These are phyloP conservation scores for Nasonia giraulti DNA, from an alignment of 1,140 invertebrate species.

Conservation along the genomic window DNA sequence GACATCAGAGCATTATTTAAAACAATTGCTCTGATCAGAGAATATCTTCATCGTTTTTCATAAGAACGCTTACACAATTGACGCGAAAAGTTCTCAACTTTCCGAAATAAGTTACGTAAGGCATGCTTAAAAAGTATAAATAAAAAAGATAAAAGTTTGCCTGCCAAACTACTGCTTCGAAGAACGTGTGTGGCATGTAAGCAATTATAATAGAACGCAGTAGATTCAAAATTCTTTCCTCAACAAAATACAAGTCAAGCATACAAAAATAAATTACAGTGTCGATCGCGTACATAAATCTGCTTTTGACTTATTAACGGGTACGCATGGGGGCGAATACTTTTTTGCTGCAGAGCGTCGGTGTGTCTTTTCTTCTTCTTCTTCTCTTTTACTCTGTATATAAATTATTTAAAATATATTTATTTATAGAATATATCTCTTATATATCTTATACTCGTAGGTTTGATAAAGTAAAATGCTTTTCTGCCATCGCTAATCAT, in stretches of 20 bases:
- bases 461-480: constrained; percentile 35
- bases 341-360: constrained; percentile 28
- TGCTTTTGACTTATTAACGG: constrained; percentile 33
- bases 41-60: constrained; percentile 5
- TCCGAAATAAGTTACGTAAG: constrained; percentile 32
- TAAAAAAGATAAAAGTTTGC: constrained; percentile 13
- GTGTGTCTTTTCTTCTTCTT: not conserved
- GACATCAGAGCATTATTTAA: constrained; percentile 3
- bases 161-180: not conserved
- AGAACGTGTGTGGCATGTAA: no score
- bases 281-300: constrained; percentile 35
- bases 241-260: constrained; percentile 37
- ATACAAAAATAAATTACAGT: constrained; percentile 51
- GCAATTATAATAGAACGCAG: constrained; percentile 19
- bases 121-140: not conserved
- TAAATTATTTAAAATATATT: constrained; percentile 51
- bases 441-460: constrained; percentile 41
- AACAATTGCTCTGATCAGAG: constrained; percentile 6
- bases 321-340: constrained; percentile 11
- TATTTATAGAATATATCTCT: constrained; percentile 39
- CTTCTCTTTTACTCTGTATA: constrained; percentile 29
- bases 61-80: constrained; percentile 17
- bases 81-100: constrained; percentile 42
- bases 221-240: constrained; percentile 14
- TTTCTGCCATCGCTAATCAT: not conserved